These are phyloP conservation scores for Phycodurus eques DNA, from an alignment of 2,113 vertebrate species.

Conservation along the genomic window DNA sequence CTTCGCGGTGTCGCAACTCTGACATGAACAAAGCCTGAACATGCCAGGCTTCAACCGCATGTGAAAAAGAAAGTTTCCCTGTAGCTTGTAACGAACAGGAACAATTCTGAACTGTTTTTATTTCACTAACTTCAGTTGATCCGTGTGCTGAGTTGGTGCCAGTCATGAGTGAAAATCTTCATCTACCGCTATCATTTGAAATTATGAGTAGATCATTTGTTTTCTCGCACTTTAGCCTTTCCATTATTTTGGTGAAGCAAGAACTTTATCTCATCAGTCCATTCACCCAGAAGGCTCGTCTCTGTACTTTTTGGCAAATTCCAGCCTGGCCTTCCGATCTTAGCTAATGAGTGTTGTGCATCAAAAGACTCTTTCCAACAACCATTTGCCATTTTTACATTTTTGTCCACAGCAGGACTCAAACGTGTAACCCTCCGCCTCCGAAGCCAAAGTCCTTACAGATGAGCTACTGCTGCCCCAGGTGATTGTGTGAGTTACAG, in stretches of 20 bases:
- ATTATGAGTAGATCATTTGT: neutral
- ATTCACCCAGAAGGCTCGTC: neutral
- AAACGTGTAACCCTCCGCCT: no score
- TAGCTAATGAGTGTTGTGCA: neutral
- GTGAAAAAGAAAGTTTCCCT: neutral
- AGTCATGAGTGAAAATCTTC: neutral
- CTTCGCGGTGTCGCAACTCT: neutral
- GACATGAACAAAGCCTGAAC: constrained; percentile 20
- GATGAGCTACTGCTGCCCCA: no score
- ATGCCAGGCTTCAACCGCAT: neutral
- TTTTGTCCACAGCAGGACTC: no score
- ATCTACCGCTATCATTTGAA: neutral
- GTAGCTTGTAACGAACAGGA: neutral
- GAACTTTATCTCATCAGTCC: neutral
- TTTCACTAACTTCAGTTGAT: neutral
- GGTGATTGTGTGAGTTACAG: no score
- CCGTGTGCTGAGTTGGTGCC: no score
- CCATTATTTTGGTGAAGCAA: neutral
- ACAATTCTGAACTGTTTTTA: neutral
- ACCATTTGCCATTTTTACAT: no score
- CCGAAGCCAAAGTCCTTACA: no score
- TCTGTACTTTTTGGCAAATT: neutral
- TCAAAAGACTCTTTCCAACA: neutral
- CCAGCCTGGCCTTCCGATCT: no score
- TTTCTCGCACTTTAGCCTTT: no score